Evolutionary conservation across 2,797 vertebrate genomes (phyloP).

Genomic region (Phoebastria nigripes): DNA sequence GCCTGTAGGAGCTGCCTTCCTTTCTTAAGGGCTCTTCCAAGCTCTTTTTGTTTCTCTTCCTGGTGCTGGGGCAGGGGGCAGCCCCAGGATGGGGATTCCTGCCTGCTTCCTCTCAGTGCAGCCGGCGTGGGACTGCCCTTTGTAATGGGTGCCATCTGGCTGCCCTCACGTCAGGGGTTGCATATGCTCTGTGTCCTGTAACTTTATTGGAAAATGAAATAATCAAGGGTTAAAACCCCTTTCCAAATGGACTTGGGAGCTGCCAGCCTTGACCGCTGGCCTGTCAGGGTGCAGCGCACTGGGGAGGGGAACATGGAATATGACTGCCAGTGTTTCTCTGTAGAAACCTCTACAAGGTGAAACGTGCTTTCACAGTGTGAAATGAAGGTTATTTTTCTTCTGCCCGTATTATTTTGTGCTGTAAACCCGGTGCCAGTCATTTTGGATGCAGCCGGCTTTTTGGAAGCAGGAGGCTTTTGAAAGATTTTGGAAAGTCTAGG

Average conservation of each 20-base stretch:
- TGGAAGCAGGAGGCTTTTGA: conserved; percentile 1
- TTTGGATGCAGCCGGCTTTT: background rate
- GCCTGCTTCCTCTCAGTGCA: background rate
- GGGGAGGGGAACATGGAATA: background rate
- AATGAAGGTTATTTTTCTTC: background rate
- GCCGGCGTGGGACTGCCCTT: background rate
- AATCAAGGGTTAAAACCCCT: background rate
- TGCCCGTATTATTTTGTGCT: background rate
- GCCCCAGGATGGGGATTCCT: background rate
- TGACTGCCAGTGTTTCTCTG: background rate
- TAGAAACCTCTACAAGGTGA: background rate
- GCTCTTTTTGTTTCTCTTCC: background rate
- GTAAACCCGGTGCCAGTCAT: background rate
- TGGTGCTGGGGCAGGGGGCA: background rate
- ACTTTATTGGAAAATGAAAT: background rate
- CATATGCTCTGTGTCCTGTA: background rate
- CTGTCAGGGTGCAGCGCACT: background rate
- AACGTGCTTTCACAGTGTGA: background rate
- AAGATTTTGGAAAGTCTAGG: background rate
- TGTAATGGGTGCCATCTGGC: background rate
- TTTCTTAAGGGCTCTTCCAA: background rate
- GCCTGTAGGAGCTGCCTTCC: background rate
- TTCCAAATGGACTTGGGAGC: background rate
- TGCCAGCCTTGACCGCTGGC: background rate
- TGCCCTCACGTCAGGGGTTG: background rate